Percentiles rank a stretch among this genome's conserved stretches.
Evolutionary conservation across 2,888 invertebrate species (phyloP).

Genomic region (Barypeithes pellucidus): DNA sequence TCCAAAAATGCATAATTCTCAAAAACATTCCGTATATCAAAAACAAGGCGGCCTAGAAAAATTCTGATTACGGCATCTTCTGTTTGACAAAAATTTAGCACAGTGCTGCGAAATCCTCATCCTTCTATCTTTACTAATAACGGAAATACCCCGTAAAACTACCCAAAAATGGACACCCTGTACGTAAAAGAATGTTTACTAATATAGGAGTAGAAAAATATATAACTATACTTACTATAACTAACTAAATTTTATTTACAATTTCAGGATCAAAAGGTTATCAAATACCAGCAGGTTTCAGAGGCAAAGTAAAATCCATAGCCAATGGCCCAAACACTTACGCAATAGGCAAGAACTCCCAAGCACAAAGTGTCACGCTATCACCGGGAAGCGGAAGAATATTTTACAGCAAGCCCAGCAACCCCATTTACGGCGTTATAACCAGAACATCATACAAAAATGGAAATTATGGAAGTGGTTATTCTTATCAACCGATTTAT

Average conservation of each 20-base stretch:
- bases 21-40: too few relatives aligned
- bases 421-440: conserved; percentile 65
- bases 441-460: conserved; percentile 64
- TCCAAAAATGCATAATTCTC: too few relatives aligned
- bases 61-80: too few relatives aligned
- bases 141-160: too few relatives aligned
- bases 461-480: conserved; percentile 65
- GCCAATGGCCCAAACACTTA: conserved; percentile 76
- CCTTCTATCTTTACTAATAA: too few relatives aligned
- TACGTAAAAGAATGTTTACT: too few relatives aligned
- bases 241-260: background rate
- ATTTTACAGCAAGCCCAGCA: conserved; percentile 64
- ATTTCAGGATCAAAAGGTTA: conserved; percentile 75
- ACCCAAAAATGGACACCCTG: too few relatives aligned
- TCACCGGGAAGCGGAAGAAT: conserved; percentile 66
- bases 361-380: conserved; percentile 78
- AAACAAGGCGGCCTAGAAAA: too few relatives aligned
- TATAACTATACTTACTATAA: too few relatives aligned
- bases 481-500: conserved; percentile 64
- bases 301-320: conserved; percentile 78
- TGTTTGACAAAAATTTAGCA: too few relatives aligned
- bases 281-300: conserved; percentile 78
- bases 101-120: too few relatives aligned
- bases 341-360: conserved; percentile 77
- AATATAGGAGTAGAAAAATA: too few relatives aligned